Evolutionary conservation across 2,113 vertebrate species (phyloP), one percentile per base, ranked within the genome.

Genomic region (Picathartes gymnocephalus): DNA sequence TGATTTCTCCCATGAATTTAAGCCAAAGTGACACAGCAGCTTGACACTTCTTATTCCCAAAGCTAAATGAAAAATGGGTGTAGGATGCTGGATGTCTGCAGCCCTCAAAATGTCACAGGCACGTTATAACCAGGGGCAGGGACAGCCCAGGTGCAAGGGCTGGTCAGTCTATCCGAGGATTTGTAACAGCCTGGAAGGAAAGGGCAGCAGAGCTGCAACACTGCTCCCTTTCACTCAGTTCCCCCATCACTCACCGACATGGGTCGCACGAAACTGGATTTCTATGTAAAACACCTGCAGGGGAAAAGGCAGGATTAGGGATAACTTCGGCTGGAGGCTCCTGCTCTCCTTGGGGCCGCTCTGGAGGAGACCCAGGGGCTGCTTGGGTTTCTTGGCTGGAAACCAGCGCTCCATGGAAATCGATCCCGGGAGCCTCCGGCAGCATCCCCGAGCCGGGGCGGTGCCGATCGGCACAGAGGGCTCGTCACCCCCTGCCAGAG

Each of bases 121-220:
- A 24, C 31, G 4, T 2, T 2, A 3, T 0, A 3, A 7, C 14
- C 37, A 1, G 0, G 5, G 76, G 66, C 31, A 23, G 69, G 81
- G 4, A 4, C 22, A n/a, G 33, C 0, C 20, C 5, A 21, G 81
- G 37, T 1, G 3, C 10, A 5, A 16, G 10, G 16, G 2, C 58
- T 33, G 22, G 27, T 4, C 24, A 4, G 2, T 60, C 77, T 9
- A 28, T 10, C 21, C 8, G 1, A 16, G 2, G n/a, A 20, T 45
- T 28, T 73, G 6, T 4, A 7, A 42, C 27, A 39, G 6, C 31
- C 3, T 5, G 31, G 23, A 4, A 23, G 70, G 42, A n/a, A 33
- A 17, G 47, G 58, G 66, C 82, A 35, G 89, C 61, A 21, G 91
- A 65, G 70, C 73, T 56, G 30, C 39, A 6, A 2, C 10, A 0